Conservation (phyloP, 2,113 vertebrate genomes). For the Lota lota region DNA sequence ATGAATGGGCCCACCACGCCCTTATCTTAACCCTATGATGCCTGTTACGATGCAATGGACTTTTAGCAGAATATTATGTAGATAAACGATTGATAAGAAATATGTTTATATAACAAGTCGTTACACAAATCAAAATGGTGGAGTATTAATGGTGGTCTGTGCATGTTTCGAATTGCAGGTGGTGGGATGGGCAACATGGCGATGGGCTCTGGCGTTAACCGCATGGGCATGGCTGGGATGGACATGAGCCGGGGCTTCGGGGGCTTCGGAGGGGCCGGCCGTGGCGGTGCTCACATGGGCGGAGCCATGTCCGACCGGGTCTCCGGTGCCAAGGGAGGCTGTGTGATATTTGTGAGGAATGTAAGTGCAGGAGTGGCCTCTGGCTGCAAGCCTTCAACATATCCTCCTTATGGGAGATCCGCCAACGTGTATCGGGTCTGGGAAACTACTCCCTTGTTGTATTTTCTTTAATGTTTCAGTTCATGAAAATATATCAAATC, state of each 20-base stretch:
- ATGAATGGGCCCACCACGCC: too few species aligned
- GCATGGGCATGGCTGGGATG: slow-evolving; percentile 85
- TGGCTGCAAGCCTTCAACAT: neutral
- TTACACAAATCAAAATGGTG: too few species aligned
- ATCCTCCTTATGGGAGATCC: neutral
- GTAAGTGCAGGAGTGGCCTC: slow-evolving; percentile 70
- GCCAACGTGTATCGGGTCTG: neutral
- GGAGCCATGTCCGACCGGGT: slow-evolving; percentile 85
- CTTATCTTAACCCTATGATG: too few species aligned
- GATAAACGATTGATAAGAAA: too few species aligned
- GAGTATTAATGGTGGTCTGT: neutral
- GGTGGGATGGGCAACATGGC: slow-evolving; percentile 88
- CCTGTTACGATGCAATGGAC: too few species aligned
- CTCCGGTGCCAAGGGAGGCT: slow-evolving; percentile 85
- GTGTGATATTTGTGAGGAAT: slow-evolving; percentile 98
- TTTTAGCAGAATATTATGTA: too few species aligned
- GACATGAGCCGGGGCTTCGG: slow-evolving; percentile 89
- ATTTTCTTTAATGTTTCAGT: neutral
- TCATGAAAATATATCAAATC: too few species aligned
- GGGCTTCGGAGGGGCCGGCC: slow-evolving; percentile 67
- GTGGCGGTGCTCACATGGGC: slow-evolving; percentile 72
- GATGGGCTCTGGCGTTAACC: slow-evolving; percentile 87
- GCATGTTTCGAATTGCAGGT: slow-evolving; percentile 47
- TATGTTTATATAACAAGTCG: too few species aligned
- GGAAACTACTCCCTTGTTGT: neutral